Base-by-base conservation (phyloP, 1,140 invertebrate species). In the Microplitis mediator region DNA sequence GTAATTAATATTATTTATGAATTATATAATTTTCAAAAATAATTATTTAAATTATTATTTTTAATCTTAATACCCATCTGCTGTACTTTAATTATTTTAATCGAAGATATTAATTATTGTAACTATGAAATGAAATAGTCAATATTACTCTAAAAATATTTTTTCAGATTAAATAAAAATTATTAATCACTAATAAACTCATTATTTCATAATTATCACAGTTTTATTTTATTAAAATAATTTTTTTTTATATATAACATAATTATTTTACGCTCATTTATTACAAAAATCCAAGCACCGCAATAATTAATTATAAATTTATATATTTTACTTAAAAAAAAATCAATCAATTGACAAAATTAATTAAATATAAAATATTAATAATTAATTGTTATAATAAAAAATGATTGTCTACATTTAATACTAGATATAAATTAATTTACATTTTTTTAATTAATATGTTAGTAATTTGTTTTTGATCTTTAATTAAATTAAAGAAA, bases 1-100 rank as follows among this genome's bases (percentile, higher is more conserved):
- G 52, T 72, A 69, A 68, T 69, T 58, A 35, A 68, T 75, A 73
- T 69, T 75, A 75, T 73, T 75, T 72, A 72, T 85, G 80, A 82
- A 77, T 81, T 79, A 80, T 84, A 85, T 80, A 82, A 83, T 81
- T 81, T 77, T 78, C 74, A 77, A 82, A 71, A 83, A 76, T 63
- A 74, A 73, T 79, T 77, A 77, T 77, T 77, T 68, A 8, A 34
- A 34, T 9, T 23, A 76, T 81, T 77, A 79, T 78, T 81, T 76
- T 78, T 79, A 81, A 81, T 51, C 11, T n/a, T 77, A 78, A 76
- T 76, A 3, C 39, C 39, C 39, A 6, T 8, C 6, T 45, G 39
- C 39, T 9, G 6, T 45, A 45, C 8, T 23, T 23, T 45, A 45
- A 45, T 45, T 45, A 45, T 45, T 9, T 3, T 45, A 45, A 45